phyloP scores from a whole-genome alignment of 2,888 invertebrate genomes.

The Sceliomorpha sp. region DNA sequence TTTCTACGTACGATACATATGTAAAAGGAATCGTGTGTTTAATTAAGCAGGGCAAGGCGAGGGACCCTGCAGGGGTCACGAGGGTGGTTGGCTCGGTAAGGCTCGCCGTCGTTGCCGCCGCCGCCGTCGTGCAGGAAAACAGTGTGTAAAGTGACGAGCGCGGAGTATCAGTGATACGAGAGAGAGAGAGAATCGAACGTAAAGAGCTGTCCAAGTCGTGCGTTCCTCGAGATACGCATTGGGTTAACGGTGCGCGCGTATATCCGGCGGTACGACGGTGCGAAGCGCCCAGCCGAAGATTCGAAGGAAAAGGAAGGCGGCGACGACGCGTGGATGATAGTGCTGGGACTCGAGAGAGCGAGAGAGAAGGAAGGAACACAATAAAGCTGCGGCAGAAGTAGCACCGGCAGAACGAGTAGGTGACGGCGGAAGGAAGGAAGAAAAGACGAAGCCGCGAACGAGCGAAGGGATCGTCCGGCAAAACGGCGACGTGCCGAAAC shows the following conservation, averaged over 20 bases:
- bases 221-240: no score
- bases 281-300: no score
- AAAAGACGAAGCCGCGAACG: conserved; percentile 9
- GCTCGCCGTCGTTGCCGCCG: conserved; percentile 11
- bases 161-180: not conserved
- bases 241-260: no score
- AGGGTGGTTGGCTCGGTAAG: conserved; percentile 24
- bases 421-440: not conserved
- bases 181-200: conserved; percentile 5
- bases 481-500: conserved; percentile 24
- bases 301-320: conserved; percentile 14
- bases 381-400: no score
- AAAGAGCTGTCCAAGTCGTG: no score
- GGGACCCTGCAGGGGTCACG: conserved; percentile 26
- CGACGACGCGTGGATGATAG: conserved; percentile 1
- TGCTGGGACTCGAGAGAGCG: not conserved
- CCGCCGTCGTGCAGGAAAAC: conserved; percentile 7
- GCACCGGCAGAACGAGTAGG: no score
- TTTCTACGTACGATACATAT: not conserved
- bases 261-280: no score
- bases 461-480: conserved; percentile 31
- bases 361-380: no score
- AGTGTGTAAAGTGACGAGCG: no score
- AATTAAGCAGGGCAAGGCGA: conserved; percentile 11
- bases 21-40: not conserved